A percentile compares a stretch with the other conserved stretches of the same genome.
Conservation (phyloP, 2,797 vertebrate species). For the Cryptoblepharus egeriae region DNA sequence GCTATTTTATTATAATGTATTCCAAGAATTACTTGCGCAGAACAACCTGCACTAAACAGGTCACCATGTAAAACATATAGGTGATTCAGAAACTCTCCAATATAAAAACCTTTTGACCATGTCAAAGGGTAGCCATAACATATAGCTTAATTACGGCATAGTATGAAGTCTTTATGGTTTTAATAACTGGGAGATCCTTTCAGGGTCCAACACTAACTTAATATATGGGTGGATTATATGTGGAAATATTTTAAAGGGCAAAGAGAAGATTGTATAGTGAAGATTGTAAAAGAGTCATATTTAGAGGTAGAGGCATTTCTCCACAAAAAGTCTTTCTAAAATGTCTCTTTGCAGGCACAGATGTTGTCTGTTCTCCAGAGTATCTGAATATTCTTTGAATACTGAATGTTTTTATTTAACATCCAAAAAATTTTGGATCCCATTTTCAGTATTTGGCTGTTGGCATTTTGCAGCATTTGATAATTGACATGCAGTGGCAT, state of each 20-base stretch:
- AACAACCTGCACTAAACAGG: background rate
- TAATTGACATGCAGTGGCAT: background rate
- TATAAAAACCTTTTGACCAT: background rate
- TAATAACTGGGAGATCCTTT: background rate
- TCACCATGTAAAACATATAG: background rate
- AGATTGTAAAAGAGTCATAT: background rate
- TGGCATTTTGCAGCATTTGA: background rate
- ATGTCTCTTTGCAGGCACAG: background rate
- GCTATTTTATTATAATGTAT: background rate
- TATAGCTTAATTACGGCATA: slow-evolving; percentile 6
- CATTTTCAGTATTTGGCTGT: background rate
- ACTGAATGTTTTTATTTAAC: background rate
- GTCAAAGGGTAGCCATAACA: background rate
- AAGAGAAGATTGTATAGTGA: too few species aligned
- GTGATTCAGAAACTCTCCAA: background rate
- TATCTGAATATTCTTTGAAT: background rate
- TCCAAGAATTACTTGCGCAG: background rate
- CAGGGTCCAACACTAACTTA: background rate
- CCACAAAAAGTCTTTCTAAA: background rate
- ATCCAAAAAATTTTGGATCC: background rate
- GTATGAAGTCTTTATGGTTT: slow-evolving; percentile 20
- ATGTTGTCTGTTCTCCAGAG: background rate
- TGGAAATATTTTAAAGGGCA: fast-evolving
- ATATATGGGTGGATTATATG: background rate
- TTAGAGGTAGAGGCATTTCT: background rate